Evolutionary conservation across 2,888 invertebrate genomes (phyloP).

Genomic region (Callimorpha dominula): DNA sequence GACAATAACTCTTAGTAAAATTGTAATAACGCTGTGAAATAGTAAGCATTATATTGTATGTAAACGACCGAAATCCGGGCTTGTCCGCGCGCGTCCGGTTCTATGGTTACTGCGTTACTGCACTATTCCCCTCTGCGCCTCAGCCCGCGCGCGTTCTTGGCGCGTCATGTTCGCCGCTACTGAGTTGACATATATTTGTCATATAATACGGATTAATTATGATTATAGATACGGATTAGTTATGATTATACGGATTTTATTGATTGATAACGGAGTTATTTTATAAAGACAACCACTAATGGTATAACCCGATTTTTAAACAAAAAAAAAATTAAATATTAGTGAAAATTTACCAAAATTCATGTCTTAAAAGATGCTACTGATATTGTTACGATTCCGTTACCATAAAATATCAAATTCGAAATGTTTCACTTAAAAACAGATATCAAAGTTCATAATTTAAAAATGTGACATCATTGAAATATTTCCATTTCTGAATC

Average conservation of each 20-base stretch:
- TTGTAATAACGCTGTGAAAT: slow-evolving; percentile 28
- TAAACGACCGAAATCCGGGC: slow-evolving; percentile 47
- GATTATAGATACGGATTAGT: neutral
- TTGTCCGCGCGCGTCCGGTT: slow-evolving; percentile 42
- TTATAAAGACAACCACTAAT: too few relatives aligned
- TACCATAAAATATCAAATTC: neutral
- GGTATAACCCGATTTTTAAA: too few relatives aligned
- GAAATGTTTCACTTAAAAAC: neutral
- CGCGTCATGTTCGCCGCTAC: slow-evolving; percentile 34
- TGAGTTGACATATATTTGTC: neutral
- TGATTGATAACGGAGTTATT: neutral
- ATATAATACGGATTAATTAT: neutral
- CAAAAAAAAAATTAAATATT: too few relatives aligned
- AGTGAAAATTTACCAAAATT: too few relatives aligned
- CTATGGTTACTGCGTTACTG: slow-evolving; percentile 51
- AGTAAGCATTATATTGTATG: slow-evolving; percentile 34
- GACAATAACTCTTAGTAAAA: slow-evolving; percentile 28
- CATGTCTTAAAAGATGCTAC: too few relatives aligned
- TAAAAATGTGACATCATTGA: too few relatives aligned
- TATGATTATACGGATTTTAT: neutral
- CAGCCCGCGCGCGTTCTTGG: slow-evolving; percentile 12
- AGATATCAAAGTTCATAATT: neutral
- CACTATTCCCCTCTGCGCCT: slow-evolving; percentile 21
- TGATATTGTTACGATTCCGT: neutral
- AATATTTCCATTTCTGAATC: neutral